Percentiles rank a stretch among this genome's conserved stretches.
Conservation (phyloP, 2,113 vertebrate genomes). For the Pseudonaja textilis region DNA sequence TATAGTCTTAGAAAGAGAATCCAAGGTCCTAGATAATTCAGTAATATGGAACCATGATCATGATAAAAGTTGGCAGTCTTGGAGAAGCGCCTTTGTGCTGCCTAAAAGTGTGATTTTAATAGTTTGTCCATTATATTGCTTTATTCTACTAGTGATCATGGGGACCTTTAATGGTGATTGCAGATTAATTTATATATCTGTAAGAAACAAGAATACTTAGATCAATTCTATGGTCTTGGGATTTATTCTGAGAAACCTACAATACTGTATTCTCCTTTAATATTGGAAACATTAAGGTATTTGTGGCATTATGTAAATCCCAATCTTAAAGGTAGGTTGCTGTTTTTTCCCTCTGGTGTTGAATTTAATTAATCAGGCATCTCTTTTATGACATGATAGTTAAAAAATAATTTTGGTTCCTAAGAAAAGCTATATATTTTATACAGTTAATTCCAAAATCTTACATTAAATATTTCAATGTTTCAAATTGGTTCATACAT, state of each 20-base stretch:
- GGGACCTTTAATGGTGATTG: not conserved
- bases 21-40: not conserved
- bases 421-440: not conserved
- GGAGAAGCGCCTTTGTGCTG: not conserved
- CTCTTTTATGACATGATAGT: not conserved
- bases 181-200: not conserved
- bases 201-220: not conserved
- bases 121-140: not conserved
- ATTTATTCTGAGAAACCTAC: not conserved
- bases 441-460: not conserved
- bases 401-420: not conserved
- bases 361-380: not conserved
- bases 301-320: not conserved
- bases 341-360: not conserved
- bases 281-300: not conserved
- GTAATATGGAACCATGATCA: not conserved
- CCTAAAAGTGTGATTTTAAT: not conserved
- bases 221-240: not conserved
- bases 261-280: not conserved
- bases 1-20: not conserved
- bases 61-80: not conserved
- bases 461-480: not conserved
- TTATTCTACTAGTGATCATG: not conserved
- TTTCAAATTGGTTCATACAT: not conserved
- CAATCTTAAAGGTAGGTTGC: not conserved